Evolutionary conservation across 2,888 invertebrate species (phyloP).

Genomic region (Melolontha melolontha): DNA sequence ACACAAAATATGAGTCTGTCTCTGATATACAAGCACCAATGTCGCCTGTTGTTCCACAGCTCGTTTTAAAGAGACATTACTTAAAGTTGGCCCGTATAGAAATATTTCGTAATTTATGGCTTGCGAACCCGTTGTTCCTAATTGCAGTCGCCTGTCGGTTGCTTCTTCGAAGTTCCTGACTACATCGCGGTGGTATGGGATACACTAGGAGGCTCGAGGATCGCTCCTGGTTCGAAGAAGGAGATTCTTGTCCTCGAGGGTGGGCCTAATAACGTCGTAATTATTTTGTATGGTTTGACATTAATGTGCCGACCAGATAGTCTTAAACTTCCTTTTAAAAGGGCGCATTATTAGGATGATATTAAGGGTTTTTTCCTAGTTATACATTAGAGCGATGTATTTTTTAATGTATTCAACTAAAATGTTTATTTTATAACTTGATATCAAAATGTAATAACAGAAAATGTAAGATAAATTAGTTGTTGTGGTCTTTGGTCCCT

Average conservation of each 20-base stretch:
- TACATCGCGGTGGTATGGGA: neutral
- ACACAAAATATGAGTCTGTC: neutral
- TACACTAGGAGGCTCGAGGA: conserved; percentile 28
- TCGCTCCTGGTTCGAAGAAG: conserved; percentile 12
- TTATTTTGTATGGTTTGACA: conserved; percentile 16
- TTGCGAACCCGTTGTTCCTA: conserved; percentile 61
- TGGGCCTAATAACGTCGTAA: conserved; percentile 13
- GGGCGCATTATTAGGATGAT: too few relatives aligned
- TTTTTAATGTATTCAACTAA: too few relatives aligned
- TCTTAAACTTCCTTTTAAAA: conserved; percentile 1
- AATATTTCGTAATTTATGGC: conserved; percentile 63
- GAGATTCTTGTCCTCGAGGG: neutral
- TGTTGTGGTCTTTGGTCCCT: too few relatives aligned
- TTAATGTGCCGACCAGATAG: neutral
- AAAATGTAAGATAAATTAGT: too few relatives aligned
- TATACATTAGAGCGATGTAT: too few relatives aligned
- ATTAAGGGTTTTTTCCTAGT: neutral
- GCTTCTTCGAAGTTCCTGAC: conserved; percentile 51
- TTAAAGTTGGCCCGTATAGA: conserved; percentile 61
- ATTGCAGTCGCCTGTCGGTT: conserved; percentile 56
- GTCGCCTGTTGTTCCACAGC: conserved; percentile 42
- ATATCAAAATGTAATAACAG: too few relatives aligned
- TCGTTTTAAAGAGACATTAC: conserved; percentile 58
- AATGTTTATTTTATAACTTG: too few relatives aligned
- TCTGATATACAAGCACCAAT: neutral